These are phyloP conservation scores for Cyanoderma ruficeps DNA, from an alignment of 2,113 vertebrate genomes.

Conservation along the genomic window DNA sequence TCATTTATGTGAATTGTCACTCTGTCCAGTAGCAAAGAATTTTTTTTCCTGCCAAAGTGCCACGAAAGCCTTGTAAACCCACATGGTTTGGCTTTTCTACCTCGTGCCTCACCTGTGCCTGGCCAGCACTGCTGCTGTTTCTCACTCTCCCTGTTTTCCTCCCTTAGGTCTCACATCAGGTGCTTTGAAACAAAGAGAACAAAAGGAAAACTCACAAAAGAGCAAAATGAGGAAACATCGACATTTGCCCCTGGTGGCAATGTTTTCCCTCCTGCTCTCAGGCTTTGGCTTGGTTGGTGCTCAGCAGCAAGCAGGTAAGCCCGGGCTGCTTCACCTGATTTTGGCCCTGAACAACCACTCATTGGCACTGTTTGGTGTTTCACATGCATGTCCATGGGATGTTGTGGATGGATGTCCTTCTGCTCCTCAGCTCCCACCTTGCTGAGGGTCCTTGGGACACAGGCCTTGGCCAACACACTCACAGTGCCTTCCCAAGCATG, in stretches of 20 bases:
- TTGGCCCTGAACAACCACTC: rapidly evolving
- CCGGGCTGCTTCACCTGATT: not conserved
- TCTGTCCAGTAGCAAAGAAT: not conserved
- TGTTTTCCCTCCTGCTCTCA: constrained; percentile 78
- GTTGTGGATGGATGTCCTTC: not conserved
- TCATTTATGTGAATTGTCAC: not conserved
- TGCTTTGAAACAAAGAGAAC: constrained; percentile 59
- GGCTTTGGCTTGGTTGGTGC: constrained; percentile 70
- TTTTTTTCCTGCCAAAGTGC: not conserved
- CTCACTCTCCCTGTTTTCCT: not conserved
- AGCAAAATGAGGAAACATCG: constrained; percentile 81
- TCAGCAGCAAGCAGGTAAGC: constrained; percentile 78
- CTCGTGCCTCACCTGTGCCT: rapidly evolving
- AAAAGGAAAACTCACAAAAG: not conserved
- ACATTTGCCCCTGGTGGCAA: constrained; percentile 65
- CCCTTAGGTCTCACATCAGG: constrained; percentile 58
- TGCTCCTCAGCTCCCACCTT: not conserved
- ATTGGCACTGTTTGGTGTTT: not conserved
- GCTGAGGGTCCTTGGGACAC: not conserved
- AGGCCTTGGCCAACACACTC: not conserved
- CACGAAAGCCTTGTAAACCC: not conserved
- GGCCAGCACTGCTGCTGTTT: not conserved
- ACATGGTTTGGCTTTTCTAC: not conserved
- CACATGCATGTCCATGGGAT: not conserved
- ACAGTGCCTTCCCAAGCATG: not conserved